These are phyloP conservation scores for Antheraea mylitta DNA, from an alignment of 1,140 invertebrate genomes.

Conservation along the genomic window DNA sequence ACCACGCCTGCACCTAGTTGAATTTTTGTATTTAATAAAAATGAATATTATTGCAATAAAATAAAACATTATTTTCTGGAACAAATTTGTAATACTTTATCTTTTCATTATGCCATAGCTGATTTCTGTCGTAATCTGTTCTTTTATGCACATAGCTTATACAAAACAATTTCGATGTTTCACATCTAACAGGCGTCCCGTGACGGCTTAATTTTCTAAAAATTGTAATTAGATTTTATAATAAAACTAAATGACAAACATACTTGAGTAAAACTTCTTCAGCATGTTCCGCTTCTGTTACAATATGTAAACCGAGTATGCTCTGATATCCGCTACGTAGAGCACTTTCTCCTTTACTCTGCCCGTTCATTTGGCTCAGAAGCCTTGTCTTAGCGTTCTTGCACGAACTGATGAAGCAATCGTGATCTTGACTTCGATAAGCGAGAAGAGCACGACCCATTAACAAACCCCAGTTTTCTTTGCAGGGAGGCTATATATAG, in stretches of 20 bases:
- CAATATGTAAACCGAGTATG: slow-evolving; percentile 86
- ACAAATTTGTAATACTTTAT: too few relatives aligned
- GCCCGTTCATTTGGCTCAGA: slow-evolving; percentile 54
- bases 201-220: too few relatives aligned
- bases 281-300: slow-evolving; percentile 81
- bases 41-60: too few relatives aligned
- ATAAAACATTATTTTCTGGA: too few relatives aligned
- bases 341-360: slow-evolving; percentile 81
- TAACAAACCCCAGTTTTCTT: slow-evolving; percentile 67
- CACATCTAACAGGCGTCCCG: too few relatives aligned
- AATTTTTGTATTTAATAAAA: too few relatives aligned
- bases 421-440: slow-evolving; percentile 48
- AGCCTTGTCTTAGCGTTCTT: slow-evolving; percentile 43
- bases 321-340: slow-evolving; percentile 79
- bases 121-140: too few relatives aligned
- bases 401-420: slow-evolving; percentile 38
- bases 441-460: slow-evolving; percentile 62
- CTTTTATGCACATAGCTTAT: too few relatives aligned
- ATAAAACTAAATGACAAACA: not conserved
- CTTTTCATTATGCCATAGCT: too few relatives aligned
- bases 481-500: slow-evolving; percentile 53
- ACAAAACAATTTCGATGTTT: too few relatives aligned
- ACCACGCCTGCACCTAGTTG: too few relatives aligned
- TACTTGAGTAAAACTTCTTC: slow-evolving; percentile 73
- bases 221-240: not conserved